A percentile compares a stretch with the other conserved stretches of the same genome.
phyloP scores from a whole-genome alignment of 1,140 invertebrate species.

The Ceratoteleas bidentatus region DNA sequence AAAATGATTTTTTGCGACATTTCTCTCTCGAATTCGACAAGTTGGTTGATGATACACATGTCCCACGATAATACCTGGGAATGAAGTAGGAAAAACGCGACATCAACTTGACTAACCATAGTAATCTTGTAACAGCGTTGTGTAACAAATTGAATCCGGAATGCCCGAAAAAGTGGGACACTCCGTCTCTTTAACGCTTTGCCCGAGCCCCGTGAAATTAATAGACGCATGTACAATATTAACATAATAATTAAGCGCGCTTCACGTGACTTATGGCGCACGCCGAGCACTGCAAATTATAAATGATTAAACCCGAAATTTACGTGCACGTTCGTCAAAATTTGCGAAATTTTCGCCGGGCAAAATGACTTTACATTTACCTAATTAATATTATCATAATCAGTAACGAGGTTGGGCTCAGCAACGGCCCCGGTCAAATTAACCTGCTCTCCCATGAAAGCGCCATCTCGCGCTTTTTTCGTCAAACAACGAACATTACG shows the following conservation, averaged over 20 bases:
- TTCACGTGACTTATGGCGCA: conserved; percentile 38
- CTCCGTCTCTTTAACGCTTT: not conserved
- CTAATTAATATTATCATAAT: conserved; percentile 28
- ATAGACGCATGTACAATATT: conserved; percentile 40
- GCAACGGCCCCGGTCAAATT: not conserved
- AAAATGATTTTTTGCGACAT: not conserved
- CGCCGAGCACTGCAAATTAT: conserved; percentile 39
- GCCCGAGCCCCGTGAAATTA: conserved; percentile 34
- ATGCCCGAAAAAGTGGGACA: no score
- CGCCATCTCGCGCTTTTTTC: no score
- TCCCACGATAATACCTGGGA: no score
- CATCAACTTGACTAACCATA: not conserved
- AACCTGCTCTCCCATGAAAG: no score
- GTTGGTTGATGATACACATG: no score
- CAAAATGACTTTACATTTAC: conserved; percentile 13
- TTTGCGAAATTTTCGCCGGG: conserved; percentile 24
- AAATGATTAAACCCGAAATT: conserved; percentile 40
- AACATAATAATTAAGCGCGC: conserved; percentile 46
- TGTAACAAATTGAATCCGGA: no score
- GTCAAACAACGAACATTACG: no score
- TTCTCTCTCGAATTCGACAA: no score
- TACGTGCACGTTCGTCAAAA: conserved; percentile 32
- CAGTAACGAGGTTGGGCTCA: not conserved
- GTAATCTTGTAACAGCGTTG: not conserved
- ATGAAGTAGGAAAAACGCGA: not conserved